Percentiles rank a stretch among this genome's conserved stretches.
These are phyloP conservation scores for Erannis defoliaria DNA, from an alignment of 2,888 invertebrate species.

Conservation along the genomic window DNA sequence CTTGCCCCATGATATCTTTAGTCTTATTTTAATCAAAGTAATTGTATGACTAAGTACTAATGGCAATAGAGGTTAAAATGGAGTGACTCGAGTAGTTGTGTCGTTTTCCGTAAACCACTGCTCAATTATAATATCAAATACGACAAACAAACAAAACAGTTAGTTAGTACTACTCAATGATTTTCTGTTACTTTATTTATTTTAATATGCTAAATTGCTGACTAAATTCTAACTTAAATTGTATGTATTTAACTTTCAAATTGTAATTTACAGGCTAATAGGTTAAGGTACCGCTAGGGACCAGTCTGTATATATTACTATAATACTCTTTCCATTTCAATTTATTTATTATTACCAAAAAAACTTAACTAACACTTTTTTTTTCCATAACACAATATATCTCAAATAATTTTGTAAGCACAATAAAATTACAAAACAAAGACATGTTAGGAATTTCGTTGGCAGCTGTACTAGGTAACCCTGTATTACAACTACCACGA, in stretches of 20 bases:
- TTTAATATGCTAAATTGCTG: neutral
- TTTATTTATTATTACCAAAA: too few relatives aligned
- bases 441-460: too few relatives aligned
- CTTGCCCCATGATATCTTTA: slow-evolving; percentile 52
- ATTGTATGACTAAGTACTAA: slow-evolving; percentile 11
- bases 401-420: too few relatives aligned
- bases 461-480: too few relatives aligned
- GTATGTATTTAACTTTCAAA: slow-evolving; percentile 7
- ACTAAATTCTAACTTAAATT: neutral
- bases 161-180: neutral
- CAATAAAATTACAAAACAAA: too few relatives aligned
- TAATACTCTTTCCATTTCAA: too few relatives aligned
- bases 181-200: neutral
- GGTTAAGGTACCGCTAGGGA: neutral
- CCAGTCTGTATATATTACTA: neutral
- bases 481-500: too few relatives aligned
- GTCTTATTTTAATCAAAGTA: slow-evolving; percentile 4
- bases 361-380: too few relatives aligned
- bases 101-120: too few relatives aligned
- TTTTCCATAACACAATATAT: too few relatives aligned
- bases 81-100: neutral
- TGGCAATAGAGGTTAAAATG: slow-evolving; percentile 22
- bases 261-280: neutral
- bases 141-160: neutral
- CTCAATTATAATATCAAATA: neutral